phyloP scores from a whole-genome alignment of 2,113 vertebrate species.

The Pungitius pungitius region DNA sequence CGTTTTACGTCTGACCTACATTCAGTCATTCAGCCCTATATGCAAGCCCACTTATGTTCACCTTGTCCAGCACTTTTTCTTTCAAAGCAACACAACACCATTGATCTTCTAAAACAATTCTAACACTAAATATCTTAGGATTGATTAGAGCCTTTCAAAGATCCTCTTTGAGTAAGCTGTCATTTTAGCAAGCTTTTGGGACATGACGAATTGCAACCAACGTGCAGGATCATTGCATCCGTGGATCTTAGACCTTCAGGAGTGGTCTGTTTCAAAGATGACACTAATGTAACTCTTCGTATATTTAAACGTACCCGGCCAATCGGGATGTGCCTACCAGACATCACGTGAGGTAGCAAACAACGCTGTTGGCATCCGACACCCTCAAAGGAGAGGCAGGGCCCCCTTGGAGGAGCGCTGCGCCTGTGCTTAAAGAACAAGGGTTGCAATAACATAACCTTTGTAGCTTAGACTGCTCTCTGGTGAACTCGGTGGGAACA shows the following conservation, averaged over 20 bases:
- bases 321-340: background rate
- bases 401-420: background rate
- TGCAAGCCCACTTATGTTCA: conserved; percentile 23
- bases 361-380: background rate
- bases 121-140: conserved; percentile 30
- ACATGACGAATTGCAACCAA: conserved; percentile 31
- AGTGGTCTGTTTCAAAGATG: conserved; percentile 38
- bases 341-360: background rate
- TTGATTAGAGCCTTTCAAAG: conserved; percentile 30
- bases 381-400: background rate
- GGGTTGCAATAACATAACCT: background rate
- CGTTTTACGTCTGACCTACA: conserved; percentile 48
- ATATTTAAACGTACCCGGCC: background rate
- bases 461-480: background rate
- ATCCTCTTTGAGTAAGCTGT: conserved; percentile 35
- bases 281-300: background rate
- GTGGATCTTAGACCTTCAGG: conserved; percentile 35
- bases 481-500: background rate
- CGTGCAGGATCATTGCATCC: conserved; percentile 41
- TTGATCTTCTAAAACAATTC: conserved; percentile 23
- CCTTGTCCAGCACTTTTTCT: conserved; percentile 4
- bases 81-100: conserved; percentile 33
- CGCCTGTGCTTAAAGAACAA: background rate
- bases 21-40: conserved; percentile 18
- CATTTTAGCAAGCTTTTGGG: conserved; percentile 27